A percentile compares a stretch with the other conserved stretches of the same genome.
Conservation (phyloP, 2,888 invertebrate species). For the Xanthia togata region DNA sequence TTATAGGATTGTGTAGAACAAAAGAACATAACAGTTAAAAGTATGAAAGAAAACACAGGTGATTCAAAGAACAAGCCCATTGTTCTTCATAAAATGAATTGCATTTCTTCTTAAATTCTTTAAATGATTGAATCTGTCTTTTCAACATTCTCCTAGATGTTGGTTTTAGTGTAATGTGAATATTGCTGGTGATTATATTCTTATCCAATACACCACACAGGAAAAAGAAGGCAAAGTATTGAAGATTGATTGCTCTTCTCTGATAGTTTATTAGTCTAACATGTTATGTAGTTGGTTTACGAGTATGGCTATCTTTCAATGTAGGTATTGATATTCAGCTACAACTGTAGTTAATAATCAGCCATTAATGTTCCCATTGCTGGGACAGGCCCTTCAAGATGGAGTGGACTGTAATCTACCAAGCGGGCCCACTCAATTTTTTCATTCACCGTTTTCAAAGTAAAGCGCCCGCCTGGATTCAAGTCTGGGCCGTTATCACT, state of each 20-base stretch:
- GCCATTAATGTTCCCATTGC: no score
- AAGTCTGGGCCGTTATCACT: no score
- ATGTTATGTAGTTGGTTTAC: background rate
- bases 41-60: constrained; percentile 16
- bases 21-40: constrained; percentile 5
- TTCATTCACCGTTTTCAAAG: no score
- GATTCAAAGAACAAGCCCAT: constrained; percentile 40
- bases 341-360: background rate
- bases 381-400: no score
- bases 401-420: no score
- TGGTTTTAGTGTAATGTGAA: constrained; percentile 3
- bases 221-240: background rate
- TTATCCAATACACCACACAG: background rate
- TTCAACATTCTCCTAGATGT: background rate
- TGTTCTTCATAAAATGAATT: constrained; percentile 20
- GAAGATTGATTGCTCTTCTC: background rate
- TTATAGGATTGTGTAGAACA: background rate
- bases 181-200: background rate
- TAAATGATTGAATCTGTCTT: background rate
- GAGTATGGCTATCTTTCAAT: background rate
- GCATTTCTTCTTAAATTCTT: constrained; percentile 21
- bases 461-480: no score
- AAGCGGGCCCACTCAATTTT: no score
- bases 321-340: background rate
- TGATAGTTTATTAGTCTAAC: background rate